Conservation (phyloP, 2,797 vertebrate genomes). For the Meda fulgida region DNA sequence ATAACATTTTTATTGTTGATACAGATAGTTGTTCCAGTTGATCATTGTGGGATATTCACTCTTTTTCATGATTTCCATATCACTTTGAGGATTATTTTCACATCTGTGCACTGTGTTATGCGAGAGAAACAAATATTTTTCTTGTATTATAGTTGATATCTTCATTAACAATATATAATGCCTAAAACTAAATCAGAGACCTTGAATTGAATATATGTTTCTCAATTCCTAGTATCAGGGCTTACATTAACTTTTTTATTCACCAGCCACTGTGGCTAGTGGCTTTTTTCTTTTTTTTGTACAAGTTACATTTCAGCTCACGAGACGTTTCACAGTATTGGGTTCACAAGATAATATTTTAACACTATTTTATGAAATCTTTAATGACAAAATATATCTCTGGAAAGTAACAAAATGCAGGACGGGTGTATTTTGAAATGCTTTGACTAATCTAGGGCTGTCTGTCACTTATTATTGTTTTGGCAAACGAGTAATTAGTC, state of each 20-base stretch:
- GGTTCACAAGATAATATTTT: background rate
- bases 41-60: background rate
- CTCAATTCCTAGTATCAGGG: background rate
- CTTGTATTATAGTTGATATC: background rate
- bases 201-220: background rate
- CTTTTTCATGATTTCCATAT: background rate
- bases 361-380: background rate
- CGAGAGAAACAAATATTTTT: background rate
- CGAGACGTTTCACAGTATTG: background rate
- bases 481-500: background rate
- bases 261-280: no score
- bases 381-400: background rate
- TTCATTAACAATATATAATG: background rate
- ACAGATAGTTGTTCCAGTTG: background rate
- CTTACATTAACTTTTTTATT: no score
- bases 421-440: background rate
- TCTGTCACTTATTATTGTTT: background rate
- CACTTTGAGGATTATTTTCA: background rate
- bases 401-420: background rate
- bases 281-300: no score
- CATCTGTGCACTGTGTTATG: background rate
- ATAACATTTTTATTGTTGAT: background rate
- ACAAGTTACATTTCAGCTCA: background rate
- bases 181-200: no score
- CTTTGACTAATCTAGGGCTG: background rate